phyloP scores from a whole-genome alignment of 2,113 vertebrate species.

The Sinocyclocheilus anshuiensis region DNA sequence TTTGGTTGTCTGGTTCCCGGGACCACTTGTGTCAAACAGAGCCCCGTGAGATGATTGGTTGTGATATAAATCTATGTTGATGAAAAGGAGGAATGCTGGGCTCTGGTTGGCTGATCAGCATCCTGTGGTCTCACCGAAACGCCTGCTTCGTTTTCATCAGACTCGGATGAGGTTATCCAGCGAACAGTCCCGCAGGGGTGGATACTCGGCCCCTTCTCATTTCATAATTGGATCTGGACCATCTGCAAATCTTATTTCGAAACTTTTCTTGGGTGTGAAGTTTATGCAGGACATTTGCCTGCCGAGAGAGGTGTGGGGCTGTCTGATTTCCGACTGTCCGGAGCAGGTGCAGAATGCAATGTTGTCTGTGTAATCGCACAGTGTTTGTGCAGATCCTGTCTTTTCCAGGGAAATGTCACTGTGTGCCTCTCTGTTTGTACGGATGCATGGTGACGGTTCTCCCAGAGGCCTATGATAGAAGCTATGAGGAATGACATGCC shows the following conservation, averaged over 20 bases:
- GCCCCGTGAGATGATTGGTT: constrained; percentile 54
- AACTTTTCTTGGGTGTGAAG: constrained; percentile 52
- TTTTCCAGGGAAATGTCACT: background rate
- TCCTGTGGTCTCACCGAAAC: constrained; percentile 49
- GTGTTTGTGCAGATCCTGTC: constrained; percentile 47
- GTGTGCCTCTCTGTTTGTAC: background rate
- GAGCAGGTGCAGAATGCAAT: constrained; percentile 65
- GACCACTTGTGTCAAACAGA: constrained; percentile 60
- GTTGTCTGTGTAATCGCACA: constrained; percentile 44
- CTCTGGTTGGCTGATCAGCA: constrained; percentile 55
- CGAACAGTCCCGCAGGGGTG: constrained; percentile 49
- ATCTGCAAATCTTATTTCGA: constrained; percentile 49
- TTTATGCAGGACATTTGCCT: constrained; percentile 43
- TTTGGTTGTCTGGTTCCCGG: constrained; percentile 53
- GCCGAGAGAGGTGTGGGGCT: constrained; percentile 30
- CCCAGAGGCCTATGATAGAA: constrained; percentile 9
- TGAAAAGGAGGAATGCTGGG: constrained; percentile 49
- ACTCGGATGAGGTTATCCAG: constrained; percentile 52
- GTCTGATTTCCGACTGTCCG: constrained; percentile 26
- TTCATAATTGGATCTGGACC: constrained; percentile 53
- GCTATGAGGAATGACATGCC: constrained; percentile 58
- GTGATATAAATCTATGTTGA: constrained; percentile 55
- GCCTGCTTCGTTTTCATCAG: constrained; percentile 38
- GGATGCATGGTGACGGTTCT: background rate
- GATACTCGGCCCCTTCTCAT: constrained; percentile 25